Evolutionary conservation across 2,113 vertebrate genomes (phyloP).

Genomic region (Dendropsophus ebraccatus): DNA sequence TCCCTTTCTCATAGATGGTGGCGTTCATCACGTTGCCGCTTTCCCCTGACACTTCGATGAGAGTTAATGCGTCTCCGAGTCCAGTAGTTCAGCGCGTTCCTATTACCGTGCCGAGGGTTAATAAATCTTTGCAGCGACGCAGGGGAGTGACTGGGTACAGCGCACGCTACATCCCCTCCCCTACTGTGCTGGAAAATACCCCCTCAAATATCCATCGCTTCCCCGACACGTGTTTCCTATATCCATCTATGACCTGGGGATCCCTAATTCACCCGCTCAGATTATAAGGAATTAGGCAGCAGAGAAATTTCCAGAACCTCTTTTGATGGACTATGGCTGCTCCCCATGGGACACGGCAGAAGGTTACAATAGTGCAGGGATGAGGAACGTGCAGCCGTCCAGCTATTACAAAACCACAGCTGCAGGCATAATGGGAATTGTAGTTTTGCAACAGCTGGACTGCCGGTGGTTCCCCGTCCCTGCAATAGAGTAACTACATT

Average conservation of each 20-base stretch:
- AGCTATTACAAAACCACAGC: too few relatives aligned
- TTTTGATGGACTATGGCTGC: not conserved
- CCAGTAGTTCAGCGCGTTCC: slow-evolving; percentile 24
- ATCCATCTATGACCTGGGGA: slow-evolving; percentile 24
- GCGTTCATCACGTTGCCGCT: not conserved
- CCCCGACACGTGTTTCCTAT: slow-evolving; percentile 13
- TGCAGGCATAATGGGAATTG: too few relatives aligned
- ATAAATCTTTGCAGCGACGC: slow-evolving; percentile 24
- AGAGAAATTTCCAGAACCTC: slow-evolving; percentile 60
- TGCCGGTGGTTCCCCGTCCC: too few relatives aligned
- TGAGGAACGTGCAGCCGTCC: too few relatives aligned
- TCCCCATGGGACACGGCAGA: not conserved
- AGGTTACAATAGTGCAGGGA: too few relatives aligned
- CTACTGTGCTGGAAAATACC: slow-evolving; percentile 1
- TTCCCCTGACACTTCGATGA: not conserved
- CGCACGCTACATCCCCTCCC: not conserved
- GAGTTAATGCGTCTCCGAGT: not conserved
- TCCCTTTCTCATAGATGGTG: not conserved
- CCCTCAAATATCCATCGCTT: not conserved
- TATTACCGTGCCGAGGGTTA: slow-evolving; percentile 1
- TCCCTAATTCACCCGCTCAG: slow-evolving; percentile 57
- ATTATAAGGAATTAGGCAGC: slow-evolving; percentile 61
- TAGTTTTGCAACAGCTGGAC: too few relatives aligned
- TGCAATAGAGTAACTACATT: too few relatives aligned
- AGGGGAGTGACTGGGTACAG: not conserved